Evolutionary conservation across 35 echinoderm and acorn worm genomes (phyloP).

Genomic region (Antedon bifida): DNA sequence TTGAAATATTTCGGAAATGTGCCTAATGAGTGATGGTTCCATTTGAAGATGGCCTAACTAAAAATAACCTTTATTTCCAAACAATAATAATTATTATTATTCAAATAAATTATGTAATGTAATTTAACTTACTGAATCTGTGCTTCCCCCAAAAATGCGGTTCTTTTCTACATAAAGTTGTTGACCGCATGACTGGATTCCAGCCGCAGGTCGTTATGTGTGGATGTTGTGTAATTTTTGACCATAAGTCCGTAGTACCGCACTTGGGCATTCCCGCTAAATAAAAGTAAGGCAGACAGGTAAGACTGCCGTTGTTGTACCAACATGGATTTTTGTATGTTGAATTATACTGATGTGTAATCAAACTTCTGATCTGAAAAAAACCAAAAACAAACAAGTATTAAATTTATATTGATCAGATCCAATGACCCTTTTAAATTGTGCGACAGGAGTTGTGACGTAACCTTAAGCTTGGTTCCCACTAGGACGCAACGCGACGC

Average conservation of each 20-base stretch:
- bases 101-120: background rate
- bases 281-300: conserved; percentile 60
- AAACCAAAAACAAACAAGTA: background rate
- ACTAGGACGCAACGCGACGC: too few species aligned
- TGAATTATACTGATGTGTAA: background rate
- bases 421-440: too few species aligned
- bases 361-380: background rate
- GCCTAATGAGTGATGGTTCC: too few species aligned
- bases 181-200: background rate
- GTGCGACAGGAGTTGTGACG: too few species aligned
- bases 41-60: too few species aligned
- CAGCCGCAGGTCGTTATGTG: conserved; percentile 2
- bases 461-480: too few species aligned
- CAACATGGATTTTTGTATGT: background rate
- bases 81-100: too few species aligned
- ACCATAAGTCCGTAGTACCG: conserved; percentile 54
- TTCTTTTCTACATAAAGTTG: conserved; percentile 18
- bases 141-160: conserved; percentile 54
- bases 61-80: too few species aligned
- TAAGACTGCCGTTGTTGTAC: background rate
- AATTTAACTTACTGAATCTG: background rate
- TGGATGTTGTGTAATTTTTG: conserved; percentile 39
- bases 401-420: too few species aligned
- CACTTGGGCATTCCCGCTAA: conserved; percentile 69
- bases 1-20: too few species aligned